phyloP scores from a whole-genome alignment of 2,888 invertebrate species.

The Tachina grossa region DNA sequence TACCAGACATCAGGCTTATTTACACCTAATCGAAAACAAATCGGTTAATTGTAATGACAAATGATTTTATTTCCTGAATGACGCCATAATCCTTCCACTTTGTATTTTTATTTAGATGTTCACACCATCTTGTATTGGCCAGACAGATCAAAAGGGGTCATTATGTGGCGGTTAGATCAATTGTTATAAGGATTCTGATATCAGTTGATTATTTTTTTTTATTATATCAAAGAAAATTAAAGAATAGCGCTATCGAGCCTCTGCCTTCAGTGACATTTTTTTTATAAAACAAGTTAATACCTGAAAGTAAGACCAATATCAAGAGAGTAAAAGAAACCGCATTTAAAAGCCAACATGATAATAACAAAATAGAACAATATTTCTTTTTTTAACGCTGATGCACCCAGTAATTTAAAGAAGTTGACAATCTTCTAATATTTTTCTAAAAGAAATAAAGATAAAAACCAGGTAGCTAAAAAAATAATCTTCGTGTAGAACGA shows the following conservation, averaged over 20 bases:
- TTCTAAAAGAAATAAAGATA: slow-evolving; percentile 40
- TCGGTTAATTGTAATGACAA: slow-evolving; percentile 68
- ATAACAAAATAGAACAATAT: slow-evolving; percentile 48
- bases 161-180: slow-evolving; percentile 62
- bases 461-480: slow-evolving; percentile 54
- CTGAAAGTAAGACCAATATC: slow-evolving; percentile 35
- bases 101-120: slow-evolving; percentile 38
- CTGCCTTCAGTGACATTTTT: slow-evolving; percentile 59
- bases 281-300: slow-evolving; percentile 66
- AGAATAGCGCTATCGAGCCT: slow-evolving; percentile 41
- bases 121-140: slow-evolving; percentile 35
- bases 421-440: slow-evolving; percentile 59
- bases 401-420: slow-evolving; percentile 50
- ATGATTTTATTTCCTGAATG: slow-evolving; percentile 42
- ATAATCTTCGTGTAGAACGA: slow-evolving; percentile 26
- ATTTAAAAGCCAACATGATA: slow-evolving; percentile 51
- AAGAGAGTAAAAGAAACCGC: slow-evolving; percentile 54
- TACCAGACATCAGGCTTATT: slow-evolving; percentile 29
- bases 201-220: slow-evolving; percentile 14
- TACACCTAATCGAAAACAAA: slow-evolving; percentile 57
- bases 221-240: neutral
- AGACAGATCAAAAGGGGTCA: slow-evolving; percentile 1
- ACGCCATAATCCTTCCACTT: slow-evolving; percentile 63
- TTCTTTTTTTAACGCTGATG: slow-evolving; percentile 6
- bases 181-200: slow-evolving; percentile 25